These are phyloP conservation scores for Tribolium madens DNA, from an alignment of 1,140 invertebrate genomes.

Conservation along the genomic window DNA sequence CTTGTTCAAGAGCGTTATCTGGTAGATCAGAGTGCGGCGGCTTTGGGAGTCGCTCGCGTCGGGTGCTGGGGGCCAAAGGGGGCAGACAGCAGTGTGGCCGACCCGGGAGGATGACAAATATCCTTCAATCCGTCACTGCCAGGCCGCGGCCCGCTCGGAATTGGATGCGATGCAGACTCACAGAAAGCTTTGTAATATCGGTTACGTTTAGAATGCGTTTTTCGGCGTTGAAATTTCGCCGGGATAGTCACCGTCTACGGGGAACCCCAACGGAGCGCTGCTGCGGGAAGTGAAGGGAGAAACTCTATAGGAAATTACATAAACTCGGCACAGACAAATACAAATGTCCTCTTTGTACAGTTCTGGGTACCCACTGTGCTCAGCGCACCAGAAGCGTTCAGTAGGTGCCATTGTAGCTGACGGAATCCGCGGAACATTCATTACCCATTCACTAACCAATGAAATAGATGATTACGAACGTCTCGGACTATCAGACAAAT, in stretches of 20 bases:
- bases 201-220: constrained; percentile 59
- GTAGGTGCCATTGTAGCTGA: constrained; percentile 63
- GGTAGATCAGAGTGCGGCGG: constrained; percentile 50
- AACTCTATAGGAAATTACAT: constrained; percentile 68
- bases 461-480: constrained; percentile 66
- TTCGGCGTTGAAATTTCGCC: neutral
- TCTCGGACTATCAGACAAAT: constrained; percentile 64
- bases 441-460: constrained; percentile 66
- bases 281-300: constrained; percentile 58
- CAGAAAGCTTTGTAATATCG: constrained; percentile 67
- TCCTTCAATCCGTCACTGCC: constrained; percentile 66
- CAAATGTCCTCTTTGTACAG: constrained; percentile 67
- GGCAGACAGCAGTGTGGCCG: constrained; percentile 63
- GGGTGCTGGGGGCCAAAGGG: constrained; percentile 53
- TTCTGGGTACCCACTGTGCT: constrained; percentile 64
- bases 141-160: constrained; percentile 65
- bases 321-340: constrained; percentile 67
- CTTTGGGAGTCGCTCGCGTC: constrained; percentile 34
- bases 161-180: constrained; percentile 67
- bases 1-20: constrained; percentile 60
- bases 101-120: constrained; percentile 66
- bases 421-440: constrained; percentile 64
- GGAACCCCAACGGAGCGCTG: constrained; percentile 56
- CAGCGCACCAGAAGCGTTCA: constrained; percentile 62
- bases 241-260: constrained; percentile 59